phyloP scores from a whole-genome alignment of 2,113 vertebrate species.

The Perca flavescens region DNA sequence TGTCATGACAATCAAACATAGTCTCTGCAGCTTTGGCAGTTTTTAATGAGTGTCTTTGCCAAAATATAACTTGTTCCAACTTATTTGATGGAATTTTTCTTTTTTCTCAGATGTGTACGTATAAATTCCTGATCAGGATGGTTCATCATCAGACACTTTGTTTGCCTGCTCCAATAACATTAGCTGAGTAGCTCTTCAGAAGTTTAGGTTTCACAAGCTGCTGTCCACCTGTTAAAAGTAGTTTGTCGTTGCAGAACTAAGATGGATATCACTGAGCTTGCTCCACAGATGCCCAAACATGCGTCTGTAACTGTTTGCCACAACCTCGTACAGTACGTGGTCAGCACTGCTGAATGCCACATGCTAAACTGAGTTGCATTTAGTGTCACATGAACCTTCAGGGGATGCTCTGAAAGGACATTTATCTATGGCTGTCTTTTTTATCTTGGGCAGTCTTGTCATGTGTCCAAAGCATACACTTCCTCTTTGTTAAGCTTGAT shows the following conservation, averaged over 20 bases:
- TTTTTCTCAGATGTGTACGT: background rate
- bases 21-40: background rate
- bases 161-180: slow-evolving; percentile 33
- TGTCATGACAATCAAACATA: background rate
- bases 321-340: slow-evolving; percentile 19
- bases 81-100: background rate
- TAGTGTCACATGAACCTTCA: slow-evolving; percentile 42
- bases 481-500: slow-evolving; percentile 24
- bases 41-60: background rate
- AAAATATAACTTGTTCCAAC: background rate
- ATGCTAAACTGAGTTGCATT: slow-evolving; percentile 39
- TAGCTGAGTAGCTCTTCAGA: slow-evolving; percentile 25
- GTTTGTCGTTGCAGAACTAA: slow-evolving; percentile 56
- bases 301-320: slow-evolving; percentile 36
- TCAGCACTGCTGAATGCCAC: slow-evolving; percentile 51
- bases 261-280: slow-evolving; percentile 46
- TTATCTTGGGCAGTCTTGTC: slow-evolving; percentile 19
- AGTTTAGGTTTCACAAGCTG: slow-evolving; percentile 59
- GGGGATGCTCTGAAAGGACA: slow-evolving; percentile 32
- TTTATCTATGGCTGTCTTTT: slow-evolving; percentile 25
- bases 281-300: slow-evolving; percentile 25
- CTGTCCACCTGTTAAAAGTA: slow-evolving; percentile 65
- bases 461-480: background rate
- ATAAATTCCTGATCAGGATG: background rate
- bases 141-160: slow-evolving; percentile 7